Conservation (phyloP, 2,797 vertebrate genomes). For the Dromococcyx pavoninus region DNA sequence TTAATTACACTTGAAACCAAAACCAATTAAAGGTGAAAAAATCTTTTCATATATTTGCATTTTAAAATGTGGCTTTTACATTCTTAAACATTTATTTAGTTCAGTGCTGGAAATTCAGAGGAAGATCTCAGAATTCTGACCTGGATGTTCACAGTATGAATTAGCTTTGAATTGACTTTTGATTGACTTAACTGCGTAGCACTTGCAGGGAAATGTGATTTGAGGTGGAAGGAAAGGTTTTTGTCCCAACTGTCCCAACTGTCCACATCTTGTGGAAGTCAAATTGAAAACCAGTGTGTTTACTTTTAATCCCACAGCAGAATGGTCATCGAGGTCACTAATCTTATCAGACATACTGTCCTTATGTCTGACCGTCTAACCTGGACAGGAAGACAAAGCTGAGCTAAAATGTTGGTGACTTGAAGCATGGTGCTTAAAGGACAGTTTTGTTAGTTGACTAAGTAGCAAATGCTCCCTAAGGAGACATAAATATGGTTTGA, state of each 20-base stretch:
- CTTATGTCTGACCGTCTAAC: not conserved
- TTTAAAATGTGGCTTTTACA: not conserved
- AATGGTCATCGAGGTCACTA: not conserved
- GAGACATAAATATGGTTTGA: not conserved
- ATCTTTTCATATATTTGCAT: not conserved
- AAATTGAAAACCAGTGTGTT: not conserved
- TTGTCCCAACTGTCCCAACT: not conserved
- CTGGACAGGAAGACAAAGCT: not conserved
- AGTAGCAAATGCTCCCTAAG: not conserved
- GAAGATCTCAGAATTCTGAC: not conserved
- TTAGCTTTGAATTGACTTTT: not conserved
- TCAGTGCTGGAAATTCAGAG: not conserved
- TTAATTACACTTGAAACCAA: not conserved
- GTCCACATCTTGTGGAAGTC: not conserved
- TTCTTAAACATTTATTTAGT: not conserved
- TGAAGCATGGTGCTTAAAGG: not conserved
- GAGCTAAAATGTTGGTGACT: not conserved
- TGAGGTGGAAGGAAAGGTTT: not conserved
- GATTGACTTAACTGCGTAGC: not conserved
- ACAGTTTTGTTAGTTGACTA: not conserved
- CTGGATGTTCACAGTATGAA: not conserved
- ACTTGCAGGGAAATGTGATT: not conserved
- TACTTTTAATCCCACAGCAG: not conserved
- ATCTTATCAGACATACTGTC: accelerated
- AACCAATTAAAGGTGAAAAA: not conserved